Percentiles rank a stretch among this genome's conserved stretches.
These are phyloP conservation scores for Gasterosteus nipponicus DNA, from an alignment of 2,113 vertebrate species.

Conservation along the genomic window DNA sequence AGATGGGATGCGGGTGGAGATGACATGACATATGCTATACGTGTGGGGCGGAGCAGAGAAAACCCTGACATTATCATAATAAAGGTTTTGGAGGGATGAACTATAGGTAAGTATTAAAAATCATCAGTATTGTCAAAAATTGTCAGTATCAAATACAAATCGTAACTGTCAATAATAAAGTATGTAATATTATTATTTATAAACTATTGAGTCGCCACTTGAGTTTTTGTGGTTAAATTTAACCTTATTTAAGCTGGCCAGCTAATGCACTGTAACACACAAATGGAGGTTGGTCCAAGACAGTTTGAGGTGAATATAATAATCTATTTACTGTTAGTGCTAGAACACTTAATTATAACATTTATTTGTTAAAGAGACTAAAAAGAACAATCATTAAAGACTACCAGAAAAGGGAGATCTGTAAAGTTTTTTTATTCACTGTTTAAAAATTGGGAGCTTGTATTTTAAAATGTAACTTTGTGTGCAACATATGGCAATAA, in stretches of 20 bases:
- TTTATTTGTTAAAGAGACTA: not conserved
- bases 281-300: constrained; percentile 13
- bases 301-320: constrained; percentile 48
- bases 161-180: too few relatives aligned
- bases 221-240: too few relatives aligned
- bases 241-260: constrained; percentile 2
- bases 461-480: not conserved
- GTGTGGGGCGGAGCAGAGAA: too few relatives aligned
- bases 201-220: too few relatives aligned
- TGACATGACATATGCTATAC: too few relatives aligned
- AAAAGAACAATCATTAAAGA: not conserved
- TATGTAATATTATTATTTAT: too few relatives aligned
- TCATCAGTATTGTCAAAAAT: too few relatives aligned
- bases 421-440: too few relatives aligned
- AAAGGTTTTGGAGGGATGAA: constrained; percentile 31
- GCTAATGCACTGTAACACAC: constrained; percentile 29
- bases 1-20: too few relatives aligned
- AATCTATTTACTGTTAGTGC: not conserved
- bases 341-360: constrained; percentile 2
- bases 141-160: too few relatives aligned
- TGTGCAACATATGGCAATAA: not conserved
- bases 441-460: not conserved
- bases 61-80: not conserved
- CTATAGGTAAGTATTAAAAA: not conserved
- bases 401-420: not conserved